These are phyloP conservation scores for Plusia festucae DNA, from an alignment of 2,888 invertebrate genomes.

Conservation along the genomic window DNA sequence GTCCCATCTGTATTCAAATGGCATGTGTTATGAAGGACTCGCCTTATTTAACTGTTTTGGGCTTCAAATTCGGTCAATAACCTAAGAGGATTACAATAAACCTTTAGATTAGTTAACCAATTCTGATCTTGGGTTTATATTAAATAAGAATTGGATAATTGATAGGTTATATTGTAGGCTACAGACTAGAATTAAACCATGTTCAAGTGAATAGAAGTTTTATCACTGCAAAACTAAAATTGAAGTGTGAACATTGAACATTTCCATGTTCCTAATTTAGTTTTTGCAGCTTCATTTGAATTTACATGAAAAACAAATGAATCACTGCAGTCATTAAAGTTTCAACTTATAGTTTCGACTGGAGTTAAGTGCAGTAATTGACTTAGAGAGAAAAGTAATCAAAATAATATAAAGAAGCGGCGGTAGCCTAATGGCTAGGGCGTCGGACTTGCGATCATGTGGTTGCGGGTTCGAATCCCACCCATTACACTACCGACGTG, in stretches of 20 bases:
- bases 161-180: too few species aligned
- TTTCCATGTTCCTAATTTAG: too few species aligned
- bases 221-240: neutral
- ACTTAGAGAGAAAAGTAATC: neutral
- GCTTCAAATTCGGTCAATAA: constrained; percentile 25
- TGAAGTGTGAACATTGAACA: too few species aligned
- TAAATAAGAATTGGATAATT: neutral
- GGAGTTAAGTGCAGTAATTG: neutral
- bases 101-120: constrained; percentile 6
- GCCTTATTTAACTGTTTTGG: constrained; percentile 9
- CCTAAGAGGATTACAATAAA: constrained; percentile 22
- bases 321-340: too few species aligned
- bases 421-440: too few species aligned
- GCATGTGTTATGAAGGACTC: constrained; percentile 21
- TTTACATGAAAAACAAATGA: too few species aligned
- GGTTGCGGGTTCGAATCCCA: too few species aligned
- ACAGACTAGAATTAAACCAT: neutral
- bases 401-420: too few species aligned
- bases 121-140: neutral
- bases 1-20: constrained; percentile 42
- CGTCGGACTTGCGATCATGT: too few species aligned
- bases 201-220: too few species aligned
- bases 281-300: too few species aligned
- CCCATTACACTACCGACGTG: too few species aligned
- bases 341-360: neutral